Base-by-base conservation (phyloP, 1,140 invertebrate genomes). In the Lepidurus apus region DNA sequence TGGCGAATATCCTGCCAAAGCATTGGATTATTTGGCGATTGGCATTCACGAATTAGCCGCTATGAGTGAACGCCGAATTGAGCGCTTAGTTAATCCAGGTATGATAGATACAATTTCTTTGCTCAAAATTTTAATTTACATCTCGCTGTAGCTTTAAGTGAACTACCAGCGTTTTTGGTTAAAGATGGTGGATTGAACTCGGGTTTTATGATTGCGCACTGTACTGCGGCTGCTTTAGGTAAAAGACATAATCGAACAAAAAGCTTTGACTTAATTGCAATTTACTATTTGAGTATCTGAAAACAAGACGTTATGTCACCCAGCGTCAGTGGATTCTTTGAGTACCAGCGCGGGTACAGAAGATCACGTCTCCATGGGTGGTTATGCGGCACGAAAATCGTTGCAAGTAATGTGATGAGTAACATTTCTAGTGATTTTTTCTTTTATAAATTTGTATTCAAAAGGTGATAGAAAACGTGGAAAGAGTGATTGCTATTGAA, bases 351-450 rank as follows among this genome's bases (percentile, higher is more conserved):
- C 90, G 17, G 91, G 90, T 42, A 91, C 90, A n/a, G 91, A 93
- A 85, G 91, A 93, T 84, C 91, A 93, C 83, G 91, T 93, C 43
- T 90, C 89, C 0, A 93, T 93, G 91, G 91, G 92, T 43, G 91
- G 90, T 7, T 93, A 90, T 83, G 84, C 91, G 0, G 91, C 91
- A 0, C 84, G 92, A 76, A 93, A 93, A 84, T 88, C 88, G 43
- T 84, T 86, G 75, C 83, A 85, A 82, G 53, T 65, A 65, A 65
- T 7, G 21, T 65, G 84, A 85, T 81, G 74, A 24, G 26, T 17
- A 43, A 45, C 43, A 74, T n/a, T n/a, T 47, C 53, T 65, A 13
- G 6, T 1, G 17, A 65, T 17, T 11, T n/a, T n/a, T 21, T n/a
- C n/a, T n/a, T n/a, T 65, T 1, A 65, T n/a, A 1, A 17, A 13